A percentile compares a stretch with the other conserved stretches of the same genome.
phyloP scores from a whole-genome alignment of 2,797 vertebrate genomes.

The Hybognathus amarus region DNA sequence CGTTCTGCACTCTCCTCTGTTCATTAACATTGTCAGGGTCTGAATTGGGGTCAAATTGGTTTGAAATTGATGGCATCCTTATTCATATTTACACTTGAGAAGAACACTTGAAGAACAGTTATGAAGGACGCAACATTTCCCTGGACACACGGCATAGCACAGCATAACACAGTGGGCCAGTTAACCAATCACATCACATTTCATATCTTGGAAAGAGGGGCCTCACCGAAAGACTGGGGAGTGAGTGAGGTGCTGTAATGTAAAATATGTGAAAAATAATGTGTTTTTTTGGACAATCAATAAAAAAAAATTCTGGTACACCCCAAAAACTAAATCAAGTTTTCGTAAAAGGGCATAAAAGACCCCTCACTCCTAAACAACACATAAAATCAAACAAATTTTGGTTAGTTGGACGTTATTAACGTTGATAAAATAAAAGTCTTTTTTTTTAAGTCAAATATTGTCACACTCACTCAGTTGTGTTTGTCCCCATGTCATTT shows the following conservation, averaged over 20 bases:
- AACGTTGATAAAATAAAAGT: too few relatives aligned
- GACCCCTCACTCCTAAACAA: neutral
- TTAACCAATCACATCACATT: neutral
- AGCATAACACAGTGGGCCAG: neutral
- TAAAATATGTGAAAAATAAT: neutral
- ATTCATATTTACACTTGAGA: too few relatives aligned
- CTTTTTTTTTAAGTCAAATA: neutral
- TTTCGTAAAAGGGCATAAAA: neutral
- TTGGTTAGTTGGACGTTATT: neutral
- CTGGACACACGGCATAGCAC: too few relatives aligned
- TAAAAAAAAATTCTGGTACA: neutral
- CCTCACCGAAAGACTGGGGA: neutral
- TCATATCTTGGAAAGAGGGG: neutral
- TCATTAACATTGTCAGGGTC: too few relatives aligned
- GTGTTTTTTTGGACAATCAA: neutral
- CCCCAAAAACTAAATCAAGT: neutral
- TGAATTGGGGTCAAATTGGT: too few relatives aligned
- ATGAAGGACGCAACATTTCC: accelerated
- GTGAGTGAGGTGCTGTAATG: neutral
- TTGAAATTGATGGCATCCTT: too few relatives aligned
- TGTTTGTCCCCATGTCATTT: too few relatives aligned
- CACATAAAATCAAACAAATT: neutral
- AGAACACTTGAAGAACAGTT: too few relatives aligned
- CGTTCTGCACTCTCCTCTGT: too few relatives aligned
- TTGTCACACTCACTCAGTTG: too few relatives aligned